phyloP scores from a whole-genome alignment of 1,140 invertebrate species.

The Hermatobates lingyangjiaoensis region DNA sequence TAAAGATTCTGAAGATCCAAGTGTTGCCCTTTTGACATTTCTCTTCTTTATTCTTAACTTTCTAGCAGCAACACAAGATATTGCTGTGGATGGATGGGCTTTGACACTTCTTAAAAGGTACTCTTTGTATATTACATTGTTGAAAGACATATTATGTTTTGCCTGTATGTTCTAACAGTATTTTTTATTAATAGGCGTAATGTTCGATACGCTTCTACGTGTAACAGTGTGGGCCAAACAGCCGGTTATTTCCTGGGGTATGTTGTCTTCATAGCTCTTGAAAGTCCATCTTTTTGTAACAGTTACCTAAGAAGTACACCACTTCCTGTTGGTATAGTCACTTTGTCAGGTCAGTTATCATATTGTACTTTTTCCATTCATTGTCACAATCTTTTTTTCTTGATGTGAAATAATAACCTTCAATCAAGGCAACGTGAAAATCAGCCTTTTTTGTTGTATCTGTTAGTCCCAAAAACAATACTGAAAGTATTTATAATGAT shows the following conservation, averaged over 20 bases:
- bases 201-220: constrained; percentile 97
- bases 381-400: not conserved
- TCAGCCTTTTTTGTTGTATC: not conserved
- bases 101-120: constrained; percentile 91
- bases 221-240: constrained; percentile 96
- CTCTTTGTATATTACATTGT: not conserved
- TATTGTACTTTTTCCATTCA: not conserved
- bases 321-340: constrained; percentile 56
- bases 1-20: constrained; percentile 34
- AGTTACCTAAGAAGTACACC: constrained; percentile 63
- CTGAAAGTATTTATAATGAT: too few relatives aligned
- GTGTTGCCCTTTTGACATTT: constrained; percentile 59
- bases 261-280: constrained; percentile 90
- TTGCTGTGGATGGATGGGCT: constrained; percentile 99
- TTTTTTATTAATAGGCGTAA: constrained; percentile 31
- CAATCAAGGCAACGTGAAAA: not conserved
- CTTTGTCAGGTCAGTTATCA: constrained; percentile 46
- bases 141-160: not conserved
- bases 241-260: constrained; percentile 95
- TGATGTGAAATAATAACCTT: not conserved
- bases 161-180: not conserved
- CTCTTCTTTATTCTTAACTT: constrained; percentile 89
- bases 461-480: not conserved
- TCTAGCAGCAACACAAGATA: constrained; percentile 95
- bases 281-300: constrained; percentile 92